Base-by-base conservation (phyloP, 2,797 vertebrate genomes). In the Choloepus didactylus region DNA sequence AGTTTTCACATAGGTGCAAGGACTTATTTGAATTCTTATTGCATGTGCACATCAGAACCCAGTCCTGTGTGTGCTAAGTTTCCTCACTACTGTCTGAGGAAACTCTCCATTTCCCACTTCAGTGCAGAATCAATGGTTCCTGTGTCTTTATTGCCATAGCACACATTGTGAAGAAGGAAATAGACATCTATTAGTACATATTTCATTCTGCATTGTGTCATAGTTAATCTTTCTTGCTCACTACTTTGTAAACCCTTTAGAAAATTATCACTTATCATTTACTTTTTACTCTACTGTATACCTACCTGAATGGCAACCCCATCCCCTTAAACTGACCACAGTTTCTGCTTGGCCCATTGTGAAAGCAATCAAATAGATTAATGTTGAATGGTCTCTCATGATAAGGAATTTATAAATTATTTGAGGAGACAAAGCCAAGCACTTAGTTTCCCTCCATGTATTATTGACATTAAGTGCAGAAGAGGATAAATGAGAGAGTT, bases 331-430 rank as follows among this genome's bases (percentile, higher is more conserved):
- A 84, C 21, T 60, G 16, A 92, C 3, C n/a, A 51, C 54, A 31
- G 15, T 46, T 16, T 0, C 5, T 73, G 16, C 51, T 51, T 79
- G 35, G 38, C 19, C 25, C 27, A 49, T 5, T 49, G 12, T 49
- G 16, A 75, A 94, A 80, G 38, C 41, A 59, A 79, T 56, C 19
- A 59, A 92, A 38, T 29, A 41, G 49, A 69, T 70, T 79, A 79
- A 94, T 49, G 15, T 8, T 81, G 49, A 81, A 49, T 83, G 25
- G n/a, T 62, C 11, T 60, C 19, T 16, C 11, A 38, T 54, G 1
- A 54, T 73, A 70, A 82, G 44, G 27, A 77, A 4, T 82, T 94
- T n/a, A 89, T 66, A 82, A 94, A 72, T 18, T n/a, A 51, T 19
- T 59, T 25, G 23, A 89, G 9, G 6, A 81, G 8, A 91, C 15